These are phyloP conservation scores for Callyntrura guangdongensis DNA, from an alignment of 2,888 invertebrate genomes.

Conservation along the genomic window DNA sequence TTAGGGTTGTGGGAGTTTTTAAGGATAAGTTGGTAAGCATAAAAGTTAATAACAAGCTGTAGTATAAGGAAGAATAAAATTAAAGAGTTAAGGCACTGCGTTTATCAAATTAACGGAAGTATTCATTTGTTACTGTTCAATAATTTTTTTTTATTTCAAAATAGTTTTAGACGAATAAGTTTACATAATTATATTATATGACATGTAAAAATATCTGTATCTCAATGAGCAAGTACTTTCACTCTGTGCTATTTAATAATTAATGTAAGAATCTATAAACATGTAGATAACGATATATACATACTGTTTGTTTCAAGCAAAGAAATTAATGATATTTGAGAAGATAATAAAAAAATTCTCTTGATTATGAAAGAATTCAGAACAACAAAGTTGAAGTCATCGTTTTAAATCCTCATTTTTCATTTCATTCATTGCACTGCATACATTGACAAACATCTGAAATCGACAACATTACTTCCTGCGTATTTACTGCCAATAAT, in stretches of 20 bases:
- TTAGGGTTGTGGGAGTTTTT: not conserved
- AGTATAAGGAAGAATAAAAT: constrained; percentile 21
- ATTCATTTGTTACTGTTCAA: constrained; percentile 74
- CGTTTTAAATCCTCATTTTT: not conserved
- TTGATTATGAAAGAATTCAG: not conserved
- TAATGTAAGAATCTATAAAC: not conserved
- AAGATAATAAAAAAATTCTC: constrained; percentile 68
- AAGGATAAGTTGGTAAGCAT: not conserved
- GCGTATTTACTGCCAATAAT: too few species aligned
- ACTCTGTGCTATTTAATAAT: constrained; percentile 70
- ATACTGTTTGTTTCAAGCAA: constrained; percentile 50
- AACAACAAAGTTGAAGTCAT: not conserved
- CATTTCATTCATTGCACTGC: not conserved
- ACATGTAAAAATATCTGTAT: constrained; percentile 50
- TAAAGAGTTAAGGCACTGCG: constrained; percentile 31
- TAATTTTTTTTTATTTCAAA: constrained; percentile 67
- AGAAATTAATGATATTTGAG: constrained; percentile 65
- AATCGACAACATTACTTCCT: too few species aligned
- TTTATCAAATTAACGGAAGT: constrained; percentile 58
- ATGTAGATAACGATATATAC: not conserved
- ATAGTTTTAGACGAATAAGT: constrained; percentile 22
- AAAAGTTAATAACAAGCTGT: not conserved
- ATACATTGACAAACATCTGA: too few species aligned
- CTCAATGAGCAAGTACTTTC: constrained; percentile 76
- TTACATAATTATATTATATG: not conserved